Base-by-base conservation (phyloP, 2,797 vertebrate species). In the Microcaecilia unicolor region DNA sequence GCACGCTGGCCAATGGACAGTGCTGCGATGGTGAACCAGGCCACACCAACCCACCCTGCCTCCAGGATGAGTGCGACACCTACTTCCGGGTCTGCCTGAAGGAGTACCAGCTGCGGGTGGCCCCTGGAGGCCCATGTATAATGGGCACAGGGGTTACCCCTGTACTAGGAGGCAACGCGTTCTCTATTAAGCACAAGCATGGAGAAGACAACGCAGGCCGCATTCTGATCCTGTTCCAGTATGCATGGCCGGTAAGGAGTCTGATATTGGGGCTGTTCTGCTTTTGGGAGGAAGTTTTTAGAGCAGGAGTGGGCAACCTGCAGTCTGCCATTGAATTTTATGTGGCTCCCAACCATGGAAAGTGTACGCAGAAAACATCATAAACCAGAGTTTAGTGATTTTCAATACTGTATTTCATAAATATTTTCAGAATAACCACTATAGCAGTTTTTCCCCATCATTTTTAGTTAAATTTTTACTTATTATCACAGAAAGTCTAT, bases 241-340 rank as follows among this genome's bases (percentile, higher is more conserved):
- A 81, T 24, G 78, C 86, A 44, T 89, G 87, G 87, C 84, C 84
- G 26, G 87, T 89, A 67, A 87, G 84, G 78, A 3, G 10, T 16
- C 5, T 2, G 9, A 15, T 5, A 13, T 18, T 12, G 20, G 10
- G n/a, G 22, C 32, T 35, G 41, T n/a, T n/a, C n/a, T n/a, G n/a
- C n/a, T n/a, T n/a, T n/a, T n/a, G n/a, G n/a, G n/a, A n/a, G n/a
- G n/a, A n/a, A n/a, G n/a, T n/a, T n/a, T n/a, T n/a, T n/a, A n/a
- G n/a, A n/a, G n/a, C n/a, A n/a, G n/a, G n/a, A n/a, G n/a, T n/a
- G n/a, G n/a, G n/a, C n/a, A n/a, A n/a, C n/a, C n/a, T n/a, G n/a
- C n/a, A n/a, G n/a, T n/a, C n/a, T n/a, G n/a, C n/a, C n/a, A n/a
- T n/a, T n/a, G n/a, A n/a, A n/a, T n/a, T n/a, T n/a, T n/a, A n/a